Evolutionary conservation across 2,797 vertebrate genomes (phyloP).

Genomic region (Ataeniobius toweri): DNA sequence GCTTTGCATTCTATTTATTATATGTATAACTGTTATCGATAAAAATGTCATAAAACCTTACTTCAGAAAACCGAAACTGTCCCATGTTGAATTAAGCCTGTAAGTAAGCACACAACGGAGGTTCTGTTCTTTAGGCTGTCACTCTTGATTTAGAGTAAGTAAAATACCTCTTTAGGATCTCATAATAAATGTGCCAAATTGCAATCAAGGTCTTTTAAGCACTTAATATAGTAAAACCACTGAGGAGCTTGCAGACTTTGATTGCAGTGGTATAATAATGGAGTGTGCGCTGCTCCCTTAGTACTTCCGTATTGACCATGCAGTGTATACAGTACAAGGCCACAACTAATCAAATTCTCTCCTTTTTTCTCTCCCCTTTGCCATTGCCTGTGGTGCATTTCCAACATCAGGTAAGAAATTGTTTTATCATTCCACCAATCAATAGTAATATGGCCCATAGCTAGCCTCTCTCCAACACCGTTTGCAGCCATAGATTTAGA

Average conservation of each 20-base stretch:
- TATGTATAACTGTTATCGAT: neutral
- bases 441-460: constrained; percentile 76
- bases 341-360: constrained; percentile 77
- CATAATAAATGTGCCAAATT: constrained; percentile 40
- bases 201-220: constrained; percentile 30
- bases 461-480: constrained; percentile 62
- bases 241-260: constrained; percentile 56
- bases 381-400: constrained; percentile 69
- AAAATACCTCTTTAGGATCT: constrained; percentile 29
- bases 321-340: constrained; percentile 65
- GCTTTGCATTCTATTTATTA: neutral
- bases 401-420: constrained; percentile 81
- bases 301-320: constrained; percentile 55
- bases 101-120: neutral
- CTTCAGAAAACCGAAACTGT: neutral
- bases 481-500: constrained; percentile 75
- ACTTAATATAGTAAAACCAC: constrained; percentile 37
- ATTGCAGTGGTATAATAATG: constrained; percentile 59
- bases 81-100: neutral
- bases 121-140: neutral
- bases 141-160: constrained; percentile 18
- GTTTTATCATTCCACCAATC: constrained; percentile 78
- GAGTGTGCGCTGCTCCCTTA: constrained; percentile 37
- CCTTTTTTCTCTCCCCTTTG: constrained; percentile 59
- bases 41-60: neutral